Evolutionary conservation across 2,888 invertebrate species (phyloP).

Genomic region (Eretmocerus hayati): DNA sequence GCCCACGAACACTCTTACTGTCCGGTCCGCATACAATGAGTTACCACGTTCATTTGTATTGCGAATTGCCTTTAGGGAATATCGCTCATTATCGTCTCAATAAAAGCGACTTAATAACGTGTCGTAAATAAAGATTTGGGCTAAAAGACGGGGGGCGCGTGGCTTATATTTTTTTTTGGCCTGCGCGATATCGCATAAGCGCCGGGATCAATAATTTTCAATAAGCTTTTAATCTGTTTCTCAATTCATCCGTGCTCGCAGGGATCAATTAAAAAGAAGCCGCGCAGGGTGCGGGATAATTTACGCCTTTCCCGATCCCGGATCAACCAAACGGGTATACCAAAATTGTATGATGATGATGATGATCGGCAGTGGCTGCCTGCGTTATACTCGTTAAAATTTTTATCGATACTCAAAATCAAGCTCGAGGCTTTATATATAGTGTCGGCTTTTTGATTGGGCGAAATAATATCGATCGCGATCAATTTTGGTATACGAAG

Average conservation of each 20-base stretch:
- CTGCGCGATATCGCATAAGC: neutral
- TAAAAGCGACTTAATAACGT: too few species aligned
- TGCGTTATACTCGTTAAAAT: conserved; percentile 19
- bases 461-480: conserved; percentile 16
- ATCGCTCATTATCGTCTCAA: too few species aligned
- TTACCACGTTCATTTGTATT: too few species aligned
- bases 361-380: neutral
- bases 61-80: too few species aligned
- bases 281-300: neutral
- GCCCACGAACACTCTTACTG: too few species aligned
- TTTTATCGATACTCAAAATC: conserved; percentile 22
- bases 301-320: neutral
- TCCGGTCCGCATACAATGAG: too few species aligned
- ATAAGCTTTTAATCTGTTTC: conserved; percentile 13
- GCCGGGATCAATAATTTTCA: conserved; percentile 16
- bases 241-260: neutral
- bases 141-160: too few species aligned
- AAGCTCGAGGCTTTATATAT: conserved; percentile 1
- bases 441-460: conserved; percentile 18
- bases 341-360: neutral
- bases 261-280: conserved; percentile 9
- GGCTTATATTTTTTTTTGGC: too few species aligned
- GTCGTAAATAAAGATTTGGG: conserved; percentile 1
- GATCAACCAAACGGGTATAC: conserved; percentile 4
- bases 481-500: neutral